A percentile compares a stretch with the other conserved stretches of the same genome.
Evolutionary conservation across 1,140 invertebrate species (phyloP).

Genomic region (Temnothorax longispinosus): DNA sequence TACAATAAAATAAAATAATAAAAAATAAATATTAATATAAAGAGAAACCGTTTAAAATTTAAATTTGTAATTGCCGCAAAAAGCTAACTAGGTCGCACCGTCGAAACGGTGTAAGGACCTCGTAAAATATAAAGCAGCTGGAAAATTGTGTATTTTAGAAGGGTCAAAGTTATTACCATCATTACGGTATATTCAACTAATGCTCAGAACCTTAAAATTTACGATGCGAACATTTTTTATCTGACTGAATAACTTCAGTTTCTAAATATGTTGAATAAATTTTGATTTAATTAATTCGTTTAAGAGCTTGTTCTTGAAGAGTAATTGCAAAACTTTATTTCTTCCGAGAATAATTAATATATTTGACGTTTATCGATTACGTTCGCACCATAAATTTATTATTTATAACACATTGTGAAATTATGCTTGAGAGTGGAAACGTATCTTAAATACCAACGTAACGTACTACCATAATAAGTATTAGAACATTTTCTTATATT

Average conservation of each 20-base stretch:
- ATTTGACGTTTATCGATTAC: constrained; percentile 2
- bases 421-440: background rate
- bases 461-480: background rate
- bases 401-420: background rate
- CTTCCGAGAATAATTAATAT: background rate
- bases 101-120: background rate
- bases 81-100: background rate
- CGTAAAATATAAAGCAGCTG: constrained; percentile 15
- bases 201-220: constrained; percentile 17
- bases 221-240: background rate
- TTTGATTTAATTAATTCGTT: background rate
- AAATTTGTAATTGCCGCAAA: background rate
- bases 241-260: background rate
- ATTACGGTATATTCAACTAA: background rate
- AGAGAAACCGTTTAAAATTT: background rate
- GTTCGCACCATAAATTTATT: background rate
- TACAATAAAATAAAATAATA: constrained; percentile 3
- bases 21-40: background rate
- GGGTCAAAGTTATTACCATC: background rate
- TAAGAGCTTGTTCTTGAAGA: background rate
- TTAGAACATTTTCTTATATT: background rate
- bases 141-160: constrained; percentile 18
- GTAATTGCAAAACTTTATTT: background rate
- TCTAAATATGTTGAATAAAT: constrained; percentile 7
- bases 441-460: background rate